A percentile compares a stretch with the other conserved stretches of the same genome.
Evolutionary conservation across 2,888 invertebrate genomes (phyloP).

Genomic region (Philhelius pedissequus): DNA sequence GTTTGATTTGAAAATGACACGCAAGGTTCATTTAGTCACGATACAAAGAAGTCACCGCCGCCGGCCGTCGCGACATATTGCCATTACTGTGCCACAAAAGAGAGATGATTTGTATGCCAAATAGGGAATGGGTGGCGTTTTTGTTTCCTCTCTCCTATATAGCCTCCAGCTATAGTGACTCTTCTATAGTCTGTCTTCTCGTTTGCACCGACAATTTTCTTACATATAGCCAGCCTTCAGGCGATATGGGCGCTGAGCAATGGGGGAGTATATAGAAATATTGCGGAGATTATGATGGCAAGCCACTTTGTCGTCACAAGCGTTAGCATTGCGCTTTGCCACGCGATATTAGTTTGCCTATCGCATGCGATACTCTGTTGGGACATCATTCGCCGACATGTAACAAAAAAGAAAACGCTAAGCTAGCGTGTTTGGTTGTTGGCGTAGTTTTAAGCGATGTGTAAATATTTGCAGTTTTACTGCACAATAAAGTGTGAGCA

Average conservation of each 20-base stretch:
- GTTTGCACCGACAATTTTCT: not conserved
- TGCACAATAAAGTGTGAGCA: constrained; percentile 66
- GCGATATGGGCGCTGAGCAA: too few species aligned
- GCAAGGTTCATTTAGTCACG: constrained; percentile 65
- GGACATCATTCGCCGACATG: constrained; percentile 21
- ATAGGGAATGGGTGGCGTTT: constrained; percentile 36
- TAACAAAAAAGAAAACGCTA: constrained; percentile 16
- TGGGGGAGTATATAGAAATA: not conserved
- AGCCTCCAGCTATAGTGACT: constrained; percentile 16
- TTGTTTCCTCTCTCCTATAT: not conserved
- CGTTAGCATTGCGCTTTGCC: constrained; percentile 53
- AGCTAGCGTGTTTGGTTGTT: constrained; percentile 49
- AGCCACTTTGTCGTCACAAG: constrained; percentile 64
- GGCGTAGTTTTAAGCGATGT: constrained; percentile 66
- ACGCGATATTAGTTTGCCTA: constrained; percentile 61
- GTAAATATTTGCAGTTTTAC: constrained; percentile 63
- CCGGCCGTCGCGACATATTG: constrained; percentile 10
- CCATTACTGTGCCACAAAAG: constrained; percentile 37
- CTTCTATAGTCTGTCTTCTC: constrained; percentile 27
- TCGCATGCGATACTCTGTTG: constrained; percentile 43
- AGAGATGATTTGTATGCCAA: constrained; percentile 60
- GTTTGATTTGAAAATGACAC: constrained; percentile 65
- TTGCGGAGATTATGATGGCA: constrained; percentile 42
- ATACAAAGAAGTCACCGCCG: constrained; percentile 40
- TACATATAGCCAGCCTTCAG: not conserved